Conservation (phyloP, 2,113 vertebrate genomes). For the Daubentonia madagascariensis region DNA sequence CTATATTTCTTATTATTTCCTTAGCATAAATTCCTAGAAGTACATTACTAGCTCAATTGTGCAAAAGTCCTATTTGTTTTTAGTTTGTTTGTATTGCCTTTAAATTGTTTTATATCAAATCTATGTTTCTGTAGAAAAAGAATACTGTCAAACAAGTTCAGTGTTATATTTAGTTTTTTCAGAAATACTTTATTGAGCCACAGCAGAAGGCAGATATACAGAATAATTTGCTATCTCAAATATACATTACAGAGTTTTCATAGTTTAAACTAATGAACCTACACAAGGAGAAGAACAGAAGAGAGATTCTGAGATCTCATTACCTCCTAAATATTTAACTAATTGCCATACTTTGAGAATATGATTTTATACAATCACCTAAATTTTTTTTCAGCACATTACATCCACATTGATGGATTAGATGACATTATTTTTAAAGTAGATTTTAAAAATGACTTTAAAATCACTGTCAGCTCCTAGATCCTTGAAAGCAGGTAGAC, state of each 20-base stretch:
- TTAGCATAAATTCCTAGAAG: not conserved
- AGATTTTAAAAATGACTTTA: not conserved
- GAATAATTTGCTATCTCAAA: not conserved
- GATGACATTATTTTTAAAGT: not conserved
- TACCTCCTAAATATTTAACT: not conserved
- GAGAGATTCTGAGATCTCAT: not conserved
- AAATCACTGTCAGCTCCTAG: not conserved
- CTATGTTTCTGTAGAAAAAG: not conserved
- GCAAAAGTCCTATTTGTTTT: not conserved
- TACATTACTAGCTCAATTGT: not conserved
- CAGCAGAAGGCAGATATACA: not conserved
- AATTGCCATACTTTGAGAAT: not conserved
- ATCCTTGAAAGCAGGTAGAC: not conserved
- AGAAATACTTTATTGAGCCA: not conserved
- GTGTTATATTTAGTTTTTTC: not conserved
- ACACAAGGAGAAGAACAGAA: not conserved
- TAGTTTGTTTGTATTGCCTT: not conserved
- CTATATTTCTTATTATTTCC: slow-evolving; percentile 8
- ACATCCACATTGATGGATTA: not conserved
- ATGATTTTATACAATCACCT: not conserved
- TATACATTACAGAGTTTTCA: not conserved
- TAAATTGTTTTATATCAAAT: not conserved
- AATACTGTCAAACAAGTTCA: not conserved
- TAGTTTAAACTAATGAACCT: not conserved
- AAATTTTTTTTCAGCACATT: not conserved